Base-by-base conservation (phyloP, 1,140 invertebrate genomes). In the Drosophila albomicans region DNA sequence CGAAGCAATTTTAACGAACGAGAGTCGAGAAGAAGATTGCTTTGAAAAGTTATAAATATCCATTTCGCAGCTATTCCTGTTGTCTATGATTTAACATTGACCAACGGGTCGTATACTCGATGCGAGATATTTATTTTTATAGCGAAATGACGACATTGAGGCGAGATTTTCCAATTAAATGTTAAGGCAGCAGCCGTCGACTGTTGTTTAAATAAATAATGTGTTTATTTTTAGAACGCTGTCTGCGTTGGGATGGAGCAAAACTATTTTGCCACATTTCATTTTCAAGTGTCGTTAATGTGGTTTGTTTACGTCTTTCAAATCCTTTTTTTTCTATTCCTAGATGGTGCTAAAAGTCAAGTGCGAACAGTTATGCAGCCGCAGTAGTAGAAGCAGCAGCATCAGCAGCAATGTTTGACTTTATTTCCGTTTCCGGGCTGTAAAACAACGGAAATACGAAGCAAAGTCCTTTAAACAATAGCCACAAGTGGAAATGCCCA, bases 151-250 rank as follows among this genome's bases (percentile, higher is more conserved):
- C 85, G 85, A 90, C 86, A 90, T 89, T 90, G 78, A 58, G 57
- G 73, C 79, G 70, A 82, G 65, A 62, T 79, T 90, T 89, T 90
- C 81, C 86, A 89, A 89, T 89, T 86, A 89, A 90, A 89, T 81
- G 63, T 77, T 74, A 71, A 81, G 79, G 62, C 51, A 59, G 11
- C 13, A 41, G 30, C 35, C 62, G 58, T 38, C 45, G 45, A 45
- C 61, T 64, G 30, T 57, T 72, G 41, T 57, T 77, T 68, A 79
- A 88, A 87, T 87, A 87, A 88, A 87, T 88, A 82, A 78, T 65
- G 51, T 61, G 20, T 15, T 63, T 87, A 65, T 75, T 70, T 70
- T 65, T 65, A 64, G 59, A 15, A 25, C 11, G 51, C 43, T 30
- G 73, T 75, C 66, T 67, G 58, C 41, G 43, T 15, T 54, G 52